Base-by-base conservation (phyloP, 2,888 invertebrate species). In the Athalia cordata region DNA sequence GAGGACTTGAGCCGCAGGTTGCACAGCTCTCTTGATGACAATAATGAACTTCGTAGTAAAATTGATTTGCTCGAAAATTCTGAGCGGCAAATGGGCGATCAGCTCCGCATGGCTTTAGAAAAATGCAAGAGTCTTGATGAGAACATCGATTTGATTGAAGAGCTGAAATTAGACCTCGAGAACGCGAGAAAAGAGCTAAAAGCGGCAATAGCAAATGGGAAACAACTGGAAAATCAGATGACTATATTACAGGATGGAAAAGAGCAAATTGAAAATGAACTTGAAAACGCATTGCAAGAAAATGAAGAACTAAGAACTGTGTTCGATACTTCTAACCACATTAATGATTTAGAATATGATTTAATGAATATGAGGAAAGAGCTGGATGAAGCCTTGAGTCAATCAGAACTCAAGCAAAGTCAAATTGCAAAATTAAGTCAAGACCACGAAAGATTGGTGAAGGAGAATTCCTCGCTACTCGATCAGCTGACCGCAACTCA, bases 261-360 rank as follows among this genome's bases (percentile, higher is more conserved):
- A 3, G 90, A 90, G 62, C 92, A 92, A 83, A 91, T 92, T 81
- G 84, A 86, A 49, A 82, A 80, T 8, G 87, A 89, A 13, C 86
- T 89, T 78, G 83, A 85, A 29, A 80, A 83, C 11, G 77, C 90
- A 52, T 84, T 83, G 4, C 79, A 78, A 29, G 87, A 86, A 61
- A 87, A 87, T 49, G 85, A 86, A 4, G 82, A 86, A 43, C 78
- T 89, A 62, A 82, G 81, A 3, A 84, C 86, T n/a, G 80, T 70
- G 0, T 79, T 80, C 75, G 80, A 78, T 3, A 62, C 65, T 61
- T 85, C 79, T 47, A 82, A 81, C 49, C 83, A 84, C n/a, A 94
- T 93, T 83, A 92, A 92, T 82, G 92, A 91, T 6, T 91, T 94
- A 84, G 93, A 93, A 85, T 92, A 92, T 68, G 93, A 93, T 89